Evolutionary conservation across 2,888 invertebrate species (phyloP), one percentile per base, ranked within the genome.

Genomic region (Bedellia somnulentella): DNA sequence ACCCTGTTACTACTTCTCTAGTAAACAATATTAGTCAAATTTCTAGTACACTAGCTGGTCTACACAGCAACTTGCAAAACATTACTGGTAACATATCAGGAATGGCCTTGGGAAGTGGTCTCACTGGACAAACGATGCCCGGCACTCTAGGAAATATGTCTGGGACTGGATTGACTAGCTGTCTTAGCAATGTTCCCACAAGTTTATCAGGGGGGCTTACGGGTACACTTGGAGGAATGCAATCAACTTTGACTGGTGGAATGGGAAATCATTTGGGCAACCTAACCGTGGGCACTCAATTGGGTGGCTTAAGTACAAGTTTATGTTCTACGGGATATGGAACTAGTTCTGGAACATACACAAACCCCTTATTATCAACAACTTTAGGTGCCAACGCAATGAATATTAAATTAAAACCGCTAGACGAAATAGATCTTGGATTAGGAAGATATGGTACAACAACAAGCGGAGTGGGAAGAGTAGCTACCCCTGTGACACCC

Each of bases 351-450:
- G 71, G 70, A 24, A 83, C 82, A 3, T 86, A 85, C 45, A 81
- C 85, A 35, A 85, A 85, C 48, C 85, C 86, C 11, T 57, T 86
- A 37, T 66, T 77, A 41, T 62, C 80, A 41, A 52, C 80, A 55
- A 66, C 80, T 48, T 57, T 85, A 57, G 71, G 81, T 60, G 60
- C 76, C 30, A 75, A 73, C 67, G 62, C 58, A 16, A 81, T 82
- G 77, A 79, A 76, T 39, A 80, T 80, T 44, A 86, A 86, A 59
- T 66, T 85, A 58, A 86, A 87, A 59, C 82, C 85, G 37, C 67
- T 86, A 54, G 86, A 87, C 44, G 86, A 87, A 52, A 82, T 85
- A 37, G 86, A 86, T 45, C 71, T 86, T 38, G 83, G 84, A 38
- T 49, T 81, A 46, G 68, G 78, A 45, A 76, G 82, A 50, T 82